Evolutionary conservation across 2,888 invertebrate species (phyloP), one percentile per base, ranked within the genome.

Genomic region (Monochamus alternatus): DNA sequence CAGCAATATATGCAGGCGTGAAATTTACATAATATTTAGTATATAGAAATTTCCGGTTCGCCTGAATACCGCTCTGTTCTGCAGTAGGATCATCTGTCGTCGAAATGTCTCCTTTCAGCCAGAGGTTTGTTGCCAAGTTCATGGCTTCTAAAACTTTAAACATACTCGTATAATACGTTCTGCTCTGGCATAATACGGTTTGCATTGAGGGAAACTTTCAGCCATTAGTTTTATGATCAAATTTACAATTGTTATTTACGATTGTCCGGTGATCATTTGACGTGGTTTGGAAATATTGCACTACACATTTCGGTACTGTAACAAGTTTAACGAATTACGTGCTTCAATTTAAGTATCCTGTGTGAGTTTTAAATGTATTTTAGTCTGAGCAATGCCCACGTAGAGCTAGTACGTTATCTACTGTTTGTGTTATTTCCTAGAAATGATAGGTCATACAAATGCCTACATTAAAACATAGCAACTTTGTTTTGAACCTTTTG

Each of bases 91-190:
- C 65, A 73, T 73, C 73, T 73, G 73, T 73, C 73, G 73, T 73
- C 73, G 60, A 59, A 73, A 65, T 65, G 73, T 73, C 73, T 65
- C 71, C 71, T 52, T 38, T 51, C 59, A 52, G 71, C 63, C 44
- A 60, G 31, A 71, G 71, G 43, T 66, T 51, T 52, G 62, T 55
- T 72, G 70, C 71, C 75, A 75, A 75, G 75, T 75, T 75, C 75
- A 75, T 75, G 75, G 75, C 65, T 72, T 60, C 73, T 59, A 60
- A 66, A 75, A 75, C 75, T 75, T 75, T 75, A 66, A 44, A 72
- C 71, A 75, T 75, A n/a, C n/a, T n/a, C n/a, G n/a, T n/a, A 71
- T 67, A 72, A 63, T 65, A 51, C 63, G 51, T 31, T 55, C 55
- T 58, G 65, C 43, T 22, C 14, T 3, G 52, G 58, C 52, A 65